These are phyloP conservation scores for Myrmophylax atrothorax DNA, from an alignment of 2,113 vertebrate genomes.

Conservation along the genomic window DNA sequence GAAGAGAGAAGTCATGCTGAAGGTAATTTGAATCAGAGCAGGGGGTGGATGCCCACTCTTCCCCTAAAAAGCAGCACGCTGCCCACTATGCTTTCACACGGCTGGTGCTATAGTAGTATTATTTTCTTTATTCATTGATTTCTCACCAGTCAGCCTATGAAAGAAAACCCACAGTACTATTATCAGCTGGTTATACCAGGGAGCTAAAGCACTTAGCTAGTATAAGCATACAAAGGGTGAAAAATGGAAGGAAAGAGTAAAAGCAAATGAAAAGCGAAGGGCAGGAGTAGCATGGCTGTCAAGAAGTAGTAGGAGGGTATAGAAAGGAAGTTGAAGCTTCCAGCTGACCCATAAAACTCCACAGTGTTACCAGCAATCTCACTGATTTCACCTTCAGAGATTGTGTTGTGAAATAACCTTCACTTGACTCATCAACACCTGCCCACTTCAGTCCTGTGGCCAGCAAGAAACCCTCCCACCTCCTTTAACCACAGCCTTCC, in stretches of 20 bases:
- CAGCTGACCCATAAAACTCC: background rate
- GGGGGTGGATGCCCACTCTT: background rate
- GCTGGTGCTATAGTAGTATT: background rate
- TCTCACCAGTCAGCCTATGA: background rate
- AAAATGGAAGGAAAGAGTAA: background rate
- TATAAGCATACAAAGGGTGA: background rate
- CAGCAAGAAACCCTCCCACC: background rate
- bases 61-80: background rate
- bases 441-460: slow-evolving; percentile 1
- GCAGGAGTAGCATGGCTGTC: background rate
- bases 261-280: background rate
- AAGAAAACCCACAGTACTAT: background rate
- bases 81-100: background rate
- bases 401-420: background rate
- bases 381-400: background rate
- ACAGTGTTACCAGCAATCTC: background rate
- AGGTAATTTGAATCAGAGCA: background rate
- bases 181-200: background rate
- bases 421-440: slow-evolving; percentile 9
- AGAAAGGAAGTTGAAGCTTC: background rate
- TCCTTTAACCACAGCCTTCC: background rate
- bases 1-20: background rate
- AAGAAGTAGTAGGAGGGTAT: background rate
- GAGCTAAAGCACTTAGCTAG: background rate
- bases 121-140: background rate